phyloP scores from a whole-genome alignment of 92 coral and sea anemone genomes.

The Bergia sp. region DNA sequence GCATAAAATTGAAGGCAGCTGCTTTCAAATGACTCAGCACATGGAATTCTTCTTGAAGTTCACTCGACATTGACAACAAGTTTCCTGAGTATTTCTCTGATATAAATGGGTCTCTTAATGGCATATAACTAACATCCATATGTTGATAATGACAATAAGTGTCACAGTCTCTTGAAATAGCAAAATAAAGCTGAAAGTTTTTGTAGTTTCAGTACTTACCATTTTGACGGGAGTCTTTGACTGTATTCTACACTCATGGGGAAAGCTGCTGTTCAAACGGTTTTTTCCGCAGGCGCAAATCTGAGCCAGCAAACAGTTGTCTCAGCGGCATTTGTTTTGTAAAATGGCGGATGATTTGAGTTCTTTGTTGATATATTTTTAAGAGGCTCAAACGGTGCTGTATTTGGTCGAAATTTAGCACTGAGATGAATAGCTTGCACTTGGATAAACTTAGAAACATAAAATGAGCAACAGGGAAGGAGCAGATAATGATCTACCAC shows the following conservation, averaged over 20 bases:
- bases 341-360: constrained; percentile 39
- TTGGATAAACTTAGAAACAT: neutral
- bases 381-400: too few relatives aligned
- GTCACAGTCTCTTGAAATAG: constrained; percentile 6
- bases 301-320: constrained; percentile 56
- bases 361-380: neutral
- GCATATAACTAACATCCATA: neutral
- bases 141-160: neutral
- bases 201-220: constrained; percentile 47
- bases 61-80: neutral
- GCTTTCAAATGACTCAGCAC: constrained; percentile 69
- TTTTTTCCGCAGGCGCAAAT: constrained; percentile 47
- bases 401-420: neutral
- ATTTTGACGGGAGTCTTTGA: constrained; percentile 52
- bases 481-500: neutral
- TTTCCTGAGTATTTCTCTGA: neutral
- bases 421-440: constrained; percentile 7
- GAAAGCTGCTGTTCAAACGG: constrained; percentile 49
- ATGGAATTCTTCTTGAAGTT: constrained; percentile 40
- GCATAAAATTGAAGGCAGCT: neutral
- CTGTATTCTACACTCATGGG: constrained; percentile 38
- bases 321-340: constrained; percentile 22
- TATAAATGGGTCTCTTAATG: neutral
- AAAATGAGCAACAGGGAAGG: constrained; percentile 33
- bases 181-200: neutral